phyloP scores from a whole-genome alignment of 2,888 invertebrate genomes.

The Stegana nigrithorax region DNA sequence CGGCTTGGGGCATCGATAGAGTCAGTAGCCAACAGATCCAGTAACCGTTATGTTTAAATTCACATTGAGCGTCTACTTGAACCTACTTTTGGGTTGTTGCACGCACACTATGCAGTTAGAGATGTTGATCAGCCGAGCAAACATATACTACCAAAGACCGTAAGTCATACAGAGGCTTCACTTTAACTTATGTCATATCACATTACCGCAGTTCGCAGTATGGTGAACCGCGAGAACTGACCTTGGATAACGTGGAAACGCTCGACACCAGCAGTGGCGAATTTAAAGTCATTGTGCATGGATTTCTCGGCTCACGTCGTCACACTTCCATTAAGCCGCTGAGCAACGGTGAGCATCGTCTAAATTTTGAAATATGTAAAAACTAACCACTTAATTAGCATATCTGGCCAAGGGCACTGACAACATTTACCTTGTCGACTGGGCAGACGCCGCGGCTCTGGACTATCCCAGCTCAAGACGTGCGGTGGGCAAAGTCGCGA shows the following conservation, averaged over 20 bases:
- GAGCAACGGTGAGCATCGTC: constrained; percentile 47
- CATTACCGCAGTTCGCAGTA: not conserved
- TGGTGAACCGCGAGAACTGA: constrained; percentile 41
- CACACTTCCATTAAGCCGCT: constrained; percentile 59
- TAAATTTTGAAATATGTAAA: not conserved
- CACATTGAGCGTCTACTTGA: too few relatives aligned
- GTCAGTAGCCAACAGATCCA: too few relatives aligned
- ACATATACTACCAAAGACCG: constrained; percentile 50
- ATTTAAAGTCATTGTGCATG: constrained; percentile 65
- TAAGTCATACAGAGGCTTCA: constrained; percentile 33
- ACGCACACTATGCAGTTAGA: constrained; percentile 25
- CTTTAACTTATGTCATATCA: not conserved
- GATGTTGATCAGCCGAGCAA: constrained; percentile 35
- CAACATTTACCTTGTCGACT: constrained; percentile 64
- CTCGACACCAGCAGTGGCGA: constrained; percentile 36
- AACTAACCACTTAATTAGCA: constrained; percentile 40
- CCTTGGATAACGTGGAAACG: constrained; percentile 37
- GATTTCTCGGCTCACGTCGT: constrained; percentile 57
- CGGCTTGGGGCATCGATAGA: too few relatives aligned
- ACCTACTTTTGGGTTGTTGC: too few relatives aligned
- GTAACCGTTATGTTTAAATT: too few relatives aligned
- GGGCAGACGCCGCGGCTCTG: constrained; percentile 57
- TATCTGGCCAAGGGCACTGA: constrained; percentile 57
- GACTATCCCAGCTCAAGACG: constrained; percentile 58
- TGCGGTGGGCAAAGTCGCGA: constrained; percentile 49